Percentiles rank a stretch among this genome's conserved stretches.
phyloP scores from a whole-genome alignment of 92 coral and sea anemone genomes.

The Parazoanthus atlanticus region DNA sequence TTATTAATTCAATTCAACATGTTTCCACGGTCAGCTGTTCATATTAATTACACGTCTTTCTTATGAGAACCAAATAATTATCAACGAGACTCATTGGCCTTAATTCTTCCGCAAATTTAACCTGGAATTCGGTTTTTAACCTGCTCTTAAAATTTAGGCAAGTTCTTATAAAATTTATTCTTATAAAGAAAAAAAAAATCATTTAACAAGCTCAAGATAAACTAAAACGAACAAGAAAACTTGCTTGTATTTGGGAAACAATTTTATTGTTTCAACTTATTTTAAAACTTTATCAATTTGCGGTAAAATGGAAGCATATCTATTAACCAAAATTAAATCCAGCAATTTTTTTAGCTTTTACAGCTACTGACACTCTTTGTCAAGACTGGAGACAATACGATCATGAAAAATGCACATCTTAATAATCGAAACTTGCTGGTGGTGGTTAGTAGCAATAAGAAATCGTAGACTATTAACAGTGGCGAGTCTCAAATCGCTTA shows the following conservation, averaged over 20 bases:
- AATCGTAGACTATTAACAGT: background rate
- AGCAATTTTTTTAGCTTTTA: background rate
- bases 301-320: background rate
- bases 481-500: background rate
- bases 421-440: background rate
- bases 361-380: conserved; percentile 1
- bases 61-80: background rate
- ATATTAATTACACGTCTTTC: background rate
- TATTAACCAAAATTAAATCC: background rate
- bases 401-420: conserved; percentile 9
- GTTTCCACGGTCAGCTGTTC: conserved; percentile 4
- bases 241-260: background rate
- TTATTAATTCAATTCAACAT: background rate
- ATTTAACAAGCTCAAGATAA: background rate
- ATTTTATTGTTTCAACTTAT: background rate
- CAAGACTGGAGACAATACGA: background rate
- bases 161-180: too few species aligned
- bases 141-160: too few species aligned
- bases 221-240: too few species aligned
- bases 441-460: background rate
- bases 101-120: background rate
- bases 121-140: background rate
- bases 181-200: too few species aligned
- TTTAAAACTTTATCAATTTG: background rate
- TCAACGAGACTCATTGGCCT: background rate